Evolutionary conservation across 92 coral and sea anemone species (phyloP).

Genomic region (Micromussa lordhowensis): DNA sequence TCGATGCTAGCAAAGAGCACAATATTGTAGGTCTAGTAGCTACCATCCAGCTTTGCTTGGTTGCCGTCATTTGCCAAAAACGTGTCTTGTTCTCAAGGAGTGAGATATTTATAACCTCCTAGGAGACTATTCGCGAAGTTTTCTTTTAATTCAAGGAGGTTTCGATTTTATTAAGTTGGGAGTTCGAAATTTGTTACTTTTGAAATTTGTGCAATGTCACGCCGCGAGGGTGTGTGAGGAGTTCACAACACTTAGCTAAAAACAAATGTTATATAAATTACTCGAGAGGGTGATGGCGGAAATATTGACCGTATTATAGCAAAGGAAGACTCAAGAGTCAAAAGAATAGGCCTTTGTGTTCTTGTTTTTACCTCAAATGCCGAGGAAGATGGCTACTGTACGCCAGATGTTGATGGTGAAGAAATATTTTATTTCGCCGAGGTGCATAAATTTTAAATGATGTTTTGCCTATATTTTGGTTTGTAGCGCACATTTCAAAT

Average conservation of each 20-base stretch:
- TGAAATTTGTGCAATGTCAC: not conserved
- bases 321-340: not conserved
- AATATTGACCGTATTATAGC: not conserved
- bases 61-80: not conserved
- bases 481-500: not conserved
- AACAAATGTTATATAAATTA: not conserved
- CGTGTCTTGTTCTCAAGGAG: not conserved
- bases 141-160: not conserved
- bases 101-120: not conserved
- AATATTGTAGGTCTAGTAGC: not conserved
- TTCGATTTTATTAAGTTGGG: not conserved
- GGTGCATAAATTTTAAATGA: slow-evolving; percentile 7
- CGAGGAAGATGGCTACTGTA: not conserved
- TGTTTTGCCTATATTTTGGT: not conserved
- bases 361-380: not conserved
- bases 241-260: too few species aligned
- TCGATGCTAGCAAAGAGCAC: not conserved
- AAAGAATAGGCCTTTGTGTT: not conserved
- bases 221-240: not conserved
- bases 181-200: not conserved
- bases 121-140: not conserved
- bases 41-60: not conserved
- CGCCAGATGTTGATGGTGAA: not conserved
- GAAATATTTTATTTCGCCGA: not conserved
- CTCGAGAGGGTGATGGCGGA: not conserved